Evolutionary conservation across 2,113 vertebrate genomes (phyloP).

Genomic region (Myanophis thanlyinensis): DNA sequence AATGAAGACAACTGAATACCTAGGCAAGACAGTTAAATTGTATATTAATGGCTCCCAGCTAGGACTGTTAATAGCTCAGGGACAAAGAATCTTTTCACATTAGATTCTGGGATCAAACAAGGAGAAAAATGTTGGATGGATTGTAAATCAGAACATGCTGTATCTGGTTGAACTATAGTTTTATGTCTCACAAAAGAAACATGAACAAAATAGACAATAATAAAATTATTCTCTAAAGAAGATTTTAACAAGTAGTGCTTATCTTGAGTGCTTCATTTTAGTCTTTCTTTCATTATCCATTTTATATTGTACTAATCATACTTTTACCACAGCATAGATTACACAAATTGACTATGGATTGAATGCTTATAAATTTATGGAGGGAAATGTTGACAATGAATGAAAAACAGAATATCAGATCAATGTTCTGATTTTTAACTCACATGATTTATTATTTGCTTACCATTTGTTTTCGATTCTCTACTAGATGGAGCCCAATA

Average conservation of each 20-base stretch:
- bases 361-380: neutral
- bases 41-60: neutral
- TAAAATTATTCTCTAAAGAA: neutral
- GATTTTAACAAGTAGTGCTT: neutral
- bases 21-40: neutral
- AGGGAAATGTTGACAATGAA: neutral
- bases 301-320: neutral
- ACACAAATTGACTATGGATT: neutral
- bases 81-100: neutral
- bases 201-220: neutral
- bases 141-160: neutral
- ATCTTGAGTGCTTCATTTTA: neutral
- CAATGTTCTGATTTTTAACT: neutral
- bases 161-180: neutral
- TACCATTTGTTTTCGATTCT: slow-evolving; percentile 94
- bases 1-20: neutral
- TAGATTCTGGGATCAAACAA: neutral
- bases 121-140: neutral
- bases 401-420: neutral
- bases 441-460: slow-evolving; percentile 53
- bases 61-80: neutral
- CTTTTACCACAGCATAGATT: neutral
- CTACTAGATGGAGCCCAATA: slow-evolving; percentile 87
- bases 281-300: neutral
- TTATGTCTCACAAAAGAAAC: neutral